Base-by-base conservation (phyloP, 2,113 vertebrate species). In the Vicugna pacos region DNA sequence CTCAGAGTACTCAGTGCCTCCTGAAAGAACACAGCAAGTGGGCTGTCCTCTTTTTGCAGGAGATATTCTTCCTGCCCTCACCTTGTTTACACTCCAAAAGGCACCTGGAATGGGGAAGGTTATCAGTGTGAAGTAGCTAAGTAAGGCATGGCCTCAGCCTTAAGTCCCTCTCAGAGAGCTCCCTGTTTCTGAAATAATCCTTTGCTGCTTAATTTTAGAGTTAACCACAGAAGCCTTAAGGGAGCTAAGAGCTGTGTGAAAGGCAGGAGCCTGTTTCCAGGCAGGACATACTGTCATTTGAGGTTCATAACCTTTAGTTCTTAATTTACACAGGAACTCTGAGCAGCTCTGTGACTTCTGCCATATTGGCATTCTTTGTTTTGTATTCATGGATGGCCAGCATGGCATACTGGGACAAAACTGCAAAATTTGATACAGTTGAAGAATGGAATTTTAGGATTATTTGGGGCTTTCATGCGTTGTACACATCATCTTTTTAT, bases 251-350 rank as follows among this genome's bases (percentile, higher is more conserved):
- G 19, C 42, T 93, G 6, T 42, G 26, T 69, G 42, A 89, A 88
- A 70, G 75, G 54, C 38, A 72, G 42, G 81, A 93, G 38, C 64
- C 60, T 90, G 38, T 91, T 89, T 94, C 83, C 42, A 89, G 69
- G 32, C 17, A 92, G 65, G 70, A 54, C 19, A 35, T 46, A 38
- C 22, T 60, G 58, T 69, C 64, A 19, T 81, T 94, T 93, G 88
- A 50, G 56, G 92, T 38, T 83, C 26, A n/a, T 56, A 83, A 87
- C 56, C 56, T 32, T 69, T 89, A 15, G 48, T 91, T 97, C n/a
- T 72, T 84, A 95, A 95, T 95, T 95, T 76, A 84, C 81, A 89
- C 65, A 46, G 62, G 82, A 87, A 76, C 80, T 90, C 70, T 75
- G 38, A 94, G 46, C 38, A 92, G 52, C 81, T 48, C 48, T 89